Evolutionary conservation across 2,888 invertebrate species (phyloP), one percentile per base, ranked within the genome.

Genomic region (Abrostola tripartita): DNA sequence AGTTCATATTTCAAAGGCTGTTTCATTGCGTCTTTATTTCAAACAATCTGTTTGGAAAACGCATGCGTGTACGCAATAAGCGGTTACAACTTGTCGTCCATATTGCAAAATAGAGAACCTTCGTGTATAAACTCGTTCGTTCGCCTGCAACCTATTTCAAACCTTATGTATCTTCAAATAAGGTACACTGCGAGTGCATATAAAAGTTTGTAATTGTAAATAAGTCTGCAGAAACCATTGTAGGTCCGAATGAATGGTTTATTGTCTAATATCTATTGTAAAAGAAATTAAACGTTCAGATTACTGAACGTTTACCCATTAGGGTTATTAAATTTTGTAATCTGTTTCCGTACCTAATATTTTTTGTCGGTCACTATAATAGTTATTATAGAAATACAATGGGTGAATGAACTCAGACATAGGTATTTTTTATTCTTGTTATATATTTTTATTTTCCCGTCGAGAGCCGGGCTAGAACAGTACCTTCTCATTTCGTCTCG

Each of bases 1-100:
- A 53, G 60, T 37, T 11, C 9, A 74, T 7, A 63, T 52, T 70
- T 35, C 24, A 6, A 14, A 36, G 10, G n/a, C 38, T 0, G 0
- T 14, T n/a, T 2, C 6, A 10, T 11, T 12, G 11, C 42, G 11
- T 61, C 55, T 71, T 49, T 63, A 60, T 72, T 76, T 71, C 52
- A 49, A 76, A 68, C 57, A 41, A 51, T 66, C 52, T 53, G 71
- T 69, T 76, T 78, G 65, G 64, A 69, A 72, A 81, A 78, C 59
- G 70, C 69, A 71, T 79, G 78, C 83, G 78, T 76, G 65, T 65
- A 77, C 78, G 81, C 81, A 81, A 81, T 68, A 65, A 59, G 61
- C 69, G 42, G 69, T 66, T 70, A 61, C 79, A 70, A 76, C 12
- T 74, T 77, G 81, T 82, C 82, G 71, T 79, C 67, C 47, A 49